Evolutionary conservation across 2,113 vertebrate genomes (phyloP).

Genomic region (Antennarius striatus): DNA sequence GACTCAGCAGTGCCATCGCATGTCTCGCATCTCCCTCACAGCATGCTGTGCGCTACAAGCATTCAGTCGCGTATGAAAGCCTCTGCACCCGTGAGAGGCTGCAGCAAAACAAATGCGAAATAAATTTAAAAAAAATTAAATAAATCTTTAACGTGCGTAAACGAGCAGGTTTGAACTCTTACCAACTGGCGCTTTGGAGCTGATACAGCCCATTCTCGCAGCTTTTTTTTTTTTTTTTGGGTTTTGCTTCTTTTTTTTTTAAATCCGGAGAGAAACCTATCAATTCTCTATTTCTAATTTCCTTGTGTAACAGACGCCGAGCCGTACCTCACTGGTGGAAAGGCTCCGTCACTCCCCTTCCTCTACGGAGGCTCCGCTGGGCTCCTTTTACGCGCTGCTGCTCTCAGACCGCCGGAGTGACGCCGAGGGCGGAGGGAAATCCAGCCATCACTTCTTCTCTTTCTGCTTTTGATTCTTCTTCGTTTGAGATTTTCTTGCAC

Average conservation of each 20-base stretch:
- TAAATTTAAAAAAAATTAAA: neutral
- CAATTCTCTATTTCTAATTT: constrained; percentile 26
- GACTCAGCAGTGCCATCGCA: constrained; percentile 45
- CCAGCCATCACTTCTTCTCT: constrained; percentile 56
- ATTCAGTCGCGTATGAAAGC: constrained; percentile 4
- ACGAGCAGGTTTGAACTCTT: constrained; percentile 74
- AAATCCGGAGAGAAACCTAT: constrained; percentile 18
- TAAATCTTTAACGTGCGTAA: constrained; percentile 53
- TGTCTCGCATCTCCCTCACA: constrained; percentile 25
- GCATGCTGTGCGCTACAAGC: constrained; percentile 56
- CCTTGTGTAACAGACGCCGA: constrained; percentile 59
- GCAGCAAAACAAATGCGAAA: constrained; percentile 56
- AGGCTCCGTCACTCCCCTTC: constrained; percentile 50
- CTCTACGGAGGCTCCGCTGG: constrained; percentile 49
- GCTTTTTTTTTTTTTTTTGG: neutral
- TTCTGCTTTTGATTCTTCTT: constrained; percentile 14
- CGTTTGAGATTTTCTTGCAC: neutral
- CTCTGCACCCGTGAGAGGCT: constrained; percentile 40
- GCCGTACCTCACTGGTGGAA: constrained; percentile 77
- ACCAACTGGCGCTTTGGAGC: constrained; percentile 88
- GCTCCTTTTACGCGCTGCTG: constrained; percentile 53
- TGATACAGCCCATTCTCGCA: constrained; percentile 87
- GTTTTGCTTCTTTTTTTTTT: neutral
- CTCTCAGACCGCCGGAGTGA: constrained; percentile 56
- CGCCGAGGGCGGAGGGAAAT: constrained; percentile 55